These are phyloP conservation scores for Philopedon plagiatum DNA, from an alignment of 2,888 invertebrate species.

Conservation along the genomic window DNA sequence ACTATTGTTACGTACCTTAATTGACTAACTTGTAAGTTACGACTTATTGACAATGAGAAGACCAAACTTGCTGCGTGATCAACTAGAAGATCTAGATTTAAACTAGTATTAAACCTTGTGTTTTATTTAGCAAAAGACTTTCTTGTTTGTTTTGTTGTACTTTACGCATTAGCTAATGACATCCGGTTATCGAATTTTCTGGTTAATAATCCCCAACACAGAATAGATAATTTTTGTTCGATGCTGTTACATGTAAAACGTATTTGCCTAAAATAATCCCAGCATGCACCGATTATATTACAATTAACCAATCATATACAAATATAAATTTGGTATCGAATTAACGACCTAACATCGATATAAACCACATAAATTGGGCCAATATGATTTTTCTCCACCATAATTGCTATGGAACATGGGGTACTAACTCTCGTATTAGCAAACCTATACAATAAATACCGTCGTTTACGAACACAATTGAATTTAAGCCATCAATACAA, in stretches of 20 bases:
- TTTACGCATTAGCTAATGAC: no score
- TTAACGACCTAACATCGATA: background rate
- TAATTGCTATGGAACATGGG: constrained; percentile 13
- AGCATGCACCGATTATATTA: background rate
- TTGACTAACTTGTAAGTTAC: no score
- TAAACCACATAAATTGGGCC: background rate
- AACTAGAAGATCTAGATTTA: no score
- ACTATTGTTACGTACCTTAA: no score
- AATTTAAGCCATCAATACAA: constrained; percentile 43
- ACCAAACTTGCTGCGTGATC: no score
- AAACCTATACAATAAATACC: constrained; percentile 35
- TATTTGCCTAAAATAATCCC: background rate
- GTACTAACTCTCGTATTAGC: constrained; percentile 32
- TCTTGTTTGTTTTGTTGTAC: no score
- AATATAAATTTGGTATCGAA: background rate
- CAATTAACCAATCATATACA: constrained; percentile 1
- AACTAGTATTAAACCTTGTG: no score
- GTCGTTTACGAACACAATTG: constrained; percentile 38
- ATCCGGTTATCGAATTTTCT: no score
- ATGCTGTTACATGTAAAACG: background rate
- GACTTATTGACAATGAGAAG: no score
- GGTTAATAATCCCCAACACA: no score
- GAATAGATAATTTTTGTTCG: no score
- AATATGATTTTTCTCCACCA: constrained; percentile 2
- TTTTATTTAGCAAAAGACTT: no score